These are phyloP conservation scores for Sepioteuthis lessoniana DNA, from an alignment of 2,888 invertebrate genomes.

Conservation along the genomic window DNA sequence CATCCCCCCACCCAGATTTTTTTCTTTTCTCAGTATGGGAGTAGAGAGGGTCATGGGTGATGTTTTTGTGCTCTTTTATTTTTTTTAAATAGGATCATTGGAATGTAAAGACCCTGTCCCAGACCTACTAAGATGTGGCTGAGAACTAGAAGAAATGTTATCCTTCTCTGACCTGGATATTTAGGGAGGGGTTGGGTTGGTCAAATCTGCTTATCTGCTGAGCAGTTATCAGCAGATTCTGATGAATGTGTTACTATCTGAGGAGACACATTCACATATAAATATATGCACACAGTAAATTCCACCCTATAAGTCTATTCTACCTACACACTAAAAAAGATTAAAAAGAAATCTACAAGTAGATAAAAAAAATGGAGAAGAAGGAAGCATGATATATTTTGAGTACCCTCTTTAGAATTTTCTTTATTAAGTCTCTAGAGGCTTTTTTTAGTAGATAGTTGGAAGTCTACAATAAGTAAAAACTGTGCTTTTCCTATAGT, in stretches of 20 bases:
- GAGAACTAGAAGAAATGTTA: neutral
- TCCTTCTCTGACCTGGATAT: slow-evolving; percentile 6
- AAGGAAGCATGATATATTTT: too few species aligned
- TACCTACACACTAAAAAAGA: neutral
- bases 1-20: neutral
- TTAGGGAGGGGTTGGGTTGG: neutral
- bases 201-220: slow-evolving; percentile 14
- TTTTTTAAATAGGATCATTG: neutral
- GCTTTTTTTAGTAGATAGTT: neutral
- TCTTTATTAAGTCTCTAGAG: neutral
- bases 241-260: neutral
- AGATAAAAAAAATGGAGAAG: neutral
- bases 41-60: neutral
- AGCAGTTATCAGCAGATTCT: neutral
- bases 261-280: neutral
- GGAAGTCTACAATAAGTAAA: neutral
- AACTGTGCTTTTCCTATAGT: neutral
- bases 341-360: neutral
- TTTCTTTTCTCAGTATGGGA: neutral
- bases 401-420: neutral
- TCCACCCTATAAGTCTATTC: neutral
- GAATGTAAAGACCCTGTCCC: neutral
- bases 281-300: neutral
- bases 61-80: neutral
- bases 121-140: neutral